Conservation (phyloP, 2,797 vertebrate species). For the Tenualosa ilisha region DNA sequence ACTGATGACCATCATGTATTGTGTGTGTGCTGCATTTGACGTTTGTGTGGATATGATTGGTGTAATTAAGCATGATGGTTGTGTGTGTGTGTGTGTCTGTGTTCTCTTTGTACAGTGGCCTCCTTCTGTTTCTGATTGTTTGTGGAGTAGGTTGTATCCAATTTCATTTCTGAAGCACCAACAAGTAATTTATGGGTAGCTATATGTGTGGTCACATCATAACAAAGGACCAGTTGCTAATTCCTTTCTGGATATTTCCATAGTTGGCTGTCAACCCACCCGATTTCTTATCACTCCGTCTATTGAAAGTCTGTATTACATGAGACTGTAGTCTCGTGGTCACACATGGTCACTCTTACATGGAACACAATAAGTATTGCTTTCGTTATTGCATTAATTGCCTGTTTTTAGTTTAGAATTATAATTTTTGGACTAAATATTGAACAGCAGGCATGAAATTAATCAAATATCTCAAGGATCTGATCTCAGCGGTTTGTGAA, state of each 20-base stretch:
- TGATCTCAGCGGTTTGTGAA: neutral
- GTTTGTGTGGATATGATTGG: neutral
- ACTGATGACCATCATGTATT: conserved; percentile 3
- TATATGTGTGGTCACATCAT: neutral
- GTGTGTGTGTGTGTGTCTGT: neutral
- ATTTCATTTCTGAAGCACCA: neutral
- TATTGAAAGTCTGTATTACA: neutral
- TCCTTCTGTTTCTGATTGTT: neutral
- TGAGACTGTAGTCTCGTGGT: neutral
- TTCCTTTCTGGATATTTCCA: neutral
- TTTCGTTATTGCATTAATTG: neutral
- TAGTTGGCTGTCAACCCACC: neutral
- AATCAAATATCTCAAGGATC: neutral
- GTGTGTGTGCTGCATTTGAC: neutral
- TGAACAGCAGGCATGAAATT: neutral
- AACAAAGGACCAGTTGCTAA: neutral
- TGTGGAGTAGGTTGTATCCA: neutral
- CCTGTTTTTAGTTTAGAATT: neutral
- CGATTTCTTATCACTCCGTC: neutral
- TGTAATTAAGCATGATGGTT: neutral
- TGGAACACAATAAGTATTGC: neutral
- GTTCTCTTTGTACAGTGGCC: neutral
- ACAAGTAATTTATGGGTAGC: neutral
- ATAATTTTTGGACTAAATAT: neutral
- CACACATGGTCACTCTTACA: neutral